Base-by-base conservation (phyloP, 2,113 vertebrate species). In the Corythornis cristatus region DNA sequence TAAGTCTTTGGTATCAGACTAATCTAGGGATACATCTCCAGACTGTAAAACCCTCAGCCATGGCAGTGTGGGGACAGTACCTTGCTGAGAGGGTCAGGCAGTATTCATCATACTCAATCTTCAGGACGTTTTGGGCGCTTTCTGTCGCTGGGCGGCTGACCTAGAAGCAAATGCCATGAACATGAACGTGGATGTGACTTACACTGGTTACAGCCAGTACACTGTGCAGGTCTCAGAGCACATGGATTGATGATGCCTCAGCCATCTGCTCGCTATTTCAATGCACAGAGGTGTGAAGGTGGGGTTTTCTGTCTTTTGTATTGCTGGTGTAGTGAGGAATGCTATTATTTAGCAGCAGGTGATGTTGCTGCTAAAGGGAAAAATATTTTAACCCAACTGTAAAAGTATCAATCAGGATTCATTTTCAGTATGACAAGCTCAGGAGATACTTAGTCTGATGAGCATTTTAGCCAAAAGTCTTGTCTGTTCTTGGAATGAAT, bases 31-130 rank as follows among this genome's bases (percentile, higher is more conserved):
- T 35, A 48, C 12, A 81, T 21, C 40, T 92, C 18, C 66, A 66
- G 64, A 89, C 74, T 43, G 4, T 43, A 83, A 70, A n/a, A 62
- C 13, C 28, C 28, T 82, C 31, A 58, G 67, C 75, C 8, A 2
- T 64, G 50, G 56, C 26, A 56, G 66, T 68, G n/a, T 74, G 66
- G 57, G 33, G 84, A 89, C 75, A 88, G 14, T 98, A 99, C 99
- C 99, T 99, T 51, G 99, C 99, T 65, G 99, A 99, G 57, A 99
- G 95, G 22, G 90, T 98, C 95, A 99, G 98, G 96, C 98, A 98
- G 67, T 97, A 96, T 84, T 99, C 98, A 11, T 97, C 87, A 53
- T 96, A 98, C 93, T 99, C 99, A 18, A 99, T 99, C 98, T 97
- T 98, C 83, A 99, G 97, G 29, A 98, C 95, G 5, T 99, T 98